A percentile compares a stretch with the other conserved stretches of the same genome.
Conservation (phyloP, 2,888 invertebrate genomes). For the Macrosiphum euphorbiae region DNA sequence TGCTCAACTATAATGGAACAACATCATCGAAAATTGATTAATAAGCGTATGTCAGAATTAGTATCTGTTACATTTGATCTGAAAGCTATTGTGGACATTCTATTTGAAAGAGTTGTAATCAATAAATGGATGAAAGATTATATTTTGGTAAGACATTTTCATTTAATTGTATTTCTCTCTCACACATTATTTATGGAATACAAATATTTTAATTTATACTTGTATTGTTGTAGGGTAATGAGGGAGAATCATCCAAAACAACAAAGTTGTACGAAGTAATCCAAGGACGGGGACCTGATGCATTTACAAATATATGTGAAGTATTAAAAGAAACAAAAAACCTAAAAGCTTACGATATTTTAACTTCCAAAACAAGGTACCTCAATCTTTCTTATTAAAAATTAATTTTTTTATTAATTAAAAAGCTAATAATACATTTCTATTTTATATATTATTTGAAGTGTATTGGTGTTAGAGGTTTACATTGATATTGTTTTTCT, state of each 20-base stretch:
- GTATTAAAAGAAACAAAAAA: slow-evolving; percentile 58
- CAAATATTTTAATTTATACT: neutral
- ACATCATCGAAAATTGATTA: slow-evolving; percentile 37
- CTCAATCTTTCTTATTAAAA: neutral
- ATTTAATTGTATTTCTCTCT: neutral
- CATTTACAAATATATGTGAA: slow-evolving; percentile 42
- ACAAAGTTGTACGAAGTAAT: slow-evolving; percentile 54
- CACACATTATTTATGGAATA: neutral
- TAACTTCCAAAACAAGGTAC: slow-evolving; percentile 16
- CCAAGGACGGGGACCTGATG: slow-evolving; percentile 59
- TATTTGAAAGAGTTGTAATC: slow-evolving; percentile 35
- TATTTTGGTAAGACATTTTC: slow-evolving; percentile 38
- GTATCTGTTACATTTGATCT: neutral
- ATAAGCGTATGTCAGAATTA: neutral
- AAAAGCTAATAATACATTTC: neutral
- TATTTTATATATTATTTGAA: neutral
- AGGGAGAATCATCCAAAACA: neutral
- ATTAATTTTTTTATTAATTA: neutral
- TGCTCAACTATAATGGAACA: slow-evolving; percentile 44
- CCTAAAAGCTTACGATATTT: slow-evolving; percentile 14
- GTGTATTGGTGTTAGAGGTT: neutral
- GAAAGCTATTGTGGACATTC: neutral
- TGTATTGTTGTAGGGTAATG: slow-evolving; percentile 13
- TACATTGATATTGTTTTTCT: neutral
- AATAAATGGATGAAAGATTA: slow-evolving; percentile 54